Percentiles rank a stretch among this genome's conserved stretches.
phyloP scores from a whole-genome alignment of 2,113 vertebrate genomes.

The Coturnix japonica region DNA sequence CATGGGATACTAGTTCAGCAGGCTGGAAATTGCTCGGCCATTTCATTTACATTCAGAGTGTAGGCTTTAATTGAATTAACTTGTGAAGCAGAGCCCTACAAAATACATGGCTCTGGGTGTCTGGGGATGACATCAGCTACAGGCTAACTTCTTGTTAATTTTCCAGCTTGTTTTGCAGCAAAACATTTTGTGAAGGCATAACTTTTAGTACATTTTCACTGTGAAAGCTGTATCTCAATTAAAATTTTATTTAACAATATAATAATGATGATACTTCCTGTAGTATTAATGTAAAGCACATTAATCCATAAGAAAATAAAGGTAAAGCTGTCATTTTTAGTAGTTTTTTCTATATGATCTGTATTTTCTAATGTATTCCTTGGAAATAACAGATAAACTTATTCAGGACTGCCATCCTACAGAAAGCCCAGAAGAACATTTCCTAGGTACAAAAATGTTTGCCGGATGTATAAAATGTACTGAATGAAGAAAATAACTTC shows the following conservation, averaged over 20 bases:
- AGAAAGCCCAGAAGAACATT: slow-evolving; percentile 8
- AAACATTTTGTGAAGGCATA: neutral
- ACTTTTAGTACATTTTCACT: neutral
- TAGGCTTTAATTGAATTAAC: neutral
- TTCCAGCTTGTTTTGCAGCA: neutral
- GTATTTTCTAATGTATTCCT: neutral
- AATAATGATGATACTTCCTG: neutral
- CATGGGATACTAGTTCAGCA: neutral
- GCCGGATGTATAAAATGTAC: slow-evolving; percentile 37
- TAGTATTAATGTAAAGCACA: neutral
- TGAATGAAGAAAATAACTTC: neutral
- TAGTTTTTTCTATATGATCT: neutral
- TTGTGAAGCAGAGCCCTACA: neutral
- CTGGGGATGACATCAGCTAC: neutral
- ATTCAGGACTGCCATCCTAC: slow-evolving; percentile 55
- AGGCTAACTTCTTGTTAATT: neutral
- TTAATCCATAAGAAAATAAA: slow-evolving; percentile 24
- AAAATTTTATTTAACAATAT: neutral
- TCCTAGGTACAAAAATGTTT: slow-evolving; percentile 63
- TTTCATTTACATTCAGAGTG: neutral
- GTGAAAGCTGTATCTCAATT: neutral
- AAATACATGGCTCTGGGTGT: neutral
- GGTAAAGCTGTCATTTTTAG: neutral
- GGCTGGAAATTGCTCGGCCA: neutral
- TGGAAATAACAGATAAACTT: slow-evolving; percentile 71